Evolutionary conservation across 35 echinoderm and acorn worm species (phyloP).

Genomic region (Patiria miniata): DNA sequence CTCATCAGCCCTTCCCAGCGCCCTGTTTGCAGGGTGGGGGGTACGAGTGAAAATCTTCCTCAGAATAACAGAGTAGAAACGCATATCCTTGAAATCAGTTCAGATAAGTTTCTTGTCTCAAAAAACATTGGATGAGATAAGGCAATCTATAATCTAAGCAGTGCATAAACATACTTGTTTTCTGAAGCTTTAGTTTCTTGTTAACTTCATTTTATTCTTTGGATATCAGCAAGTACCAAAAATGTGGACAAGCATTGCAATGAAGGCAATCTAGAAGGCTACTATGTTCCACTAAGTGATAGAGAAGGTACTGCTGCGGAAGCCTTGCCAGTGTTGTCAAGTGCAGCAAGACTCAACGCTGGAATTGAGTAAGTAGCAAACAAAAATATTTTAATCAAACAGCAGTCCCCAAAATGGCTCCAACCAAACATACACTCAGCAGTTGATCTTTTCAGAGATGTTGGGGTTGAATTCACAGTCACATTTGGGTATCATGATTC

Average conservation of each 20-base stretch:
- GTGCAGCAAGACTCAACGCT: background rate
- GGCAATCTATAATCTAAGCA: background rate
- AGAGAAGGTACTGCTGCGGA: constrained; percentile 9
- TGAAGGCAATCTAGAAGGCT: background rate
- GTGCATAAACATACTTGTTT: background rate
- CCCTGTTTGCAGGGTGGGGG: too few species aligned
- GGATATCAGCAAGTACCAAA: background rate
- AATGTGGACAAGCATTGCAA: background rate
- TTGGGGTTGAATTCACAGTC: background rate
- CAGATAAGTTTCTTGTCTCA: background rate
- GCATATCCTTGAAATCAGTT: background rate
- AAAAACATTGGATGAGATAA: background rate
- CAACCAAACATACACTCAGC: background rate
- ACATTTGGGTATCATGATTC: background rate
- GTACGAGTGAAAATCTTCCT: too few species aligned
- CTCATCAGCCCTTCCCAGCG: too few species aligned
- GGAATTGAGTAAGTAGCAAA: background rate
- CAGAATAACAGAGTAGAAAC: too few species aligned
- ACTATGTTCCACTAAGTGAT: background rate
- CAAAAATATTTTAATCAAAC: background rate
- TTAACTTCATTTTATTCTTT: background rate
- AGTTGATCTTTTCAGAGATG: background rate
- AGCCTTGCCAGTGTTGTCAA: background rate
- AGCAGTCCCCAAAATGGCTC: background rate
- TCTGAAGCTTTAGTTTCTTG: background rate